phyloP scores from a whole-genome alignment of 2,888 invertebrate species.

The Xylocampa areola region DNA sequence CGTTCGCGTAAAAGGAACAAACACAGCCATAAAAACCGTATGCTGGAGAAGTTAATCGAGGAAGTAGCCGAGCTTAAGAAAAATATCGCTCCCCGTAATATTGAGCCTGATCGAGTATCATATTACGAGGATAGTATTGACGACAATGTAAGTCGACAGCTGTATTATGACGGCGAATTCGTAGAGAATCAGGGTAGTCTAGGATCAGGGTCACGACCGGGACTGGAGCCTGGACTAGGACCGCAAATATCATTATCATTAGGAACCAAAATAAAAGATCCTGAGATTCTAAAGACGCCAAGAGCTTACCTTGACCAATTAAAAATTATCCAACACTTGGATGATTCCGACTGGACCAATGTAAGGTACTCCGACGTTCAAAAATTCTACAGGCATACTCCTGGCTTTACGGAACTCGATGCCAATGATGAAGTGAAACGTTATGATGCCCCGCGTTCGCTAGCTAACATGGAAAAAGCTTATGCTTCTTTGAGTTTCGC shows the following conservation, averaged over 20 bases:
- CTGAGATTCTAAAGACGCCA: background rate
- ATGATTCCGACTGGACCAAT: background rate
- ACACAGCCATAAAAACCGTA: too few relatives aligned
- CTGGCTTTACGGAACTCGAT: slow-evolving; percentile 1
- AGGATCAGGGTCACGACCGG: too few relatives aligned
- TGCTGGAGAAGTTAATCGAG: too few relatives aligned
- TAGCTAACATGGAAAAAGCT: background rate
- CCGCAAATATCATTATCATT: background rate
- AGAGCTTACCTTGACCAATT: background rate
- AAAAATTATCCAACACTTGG: background rate
- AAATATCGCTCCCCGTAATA: too few relatives aligned
- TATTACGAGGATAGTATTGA: too few relatives aligned
- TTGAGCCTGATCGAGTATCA: too few relatives aligned
- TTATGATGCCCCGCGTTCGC: background rate
- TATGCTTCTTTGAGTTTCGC: background rate
- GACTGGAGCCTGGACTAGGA: too few relatives aligned
- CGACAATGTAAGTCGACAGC: too few relatives aligned
- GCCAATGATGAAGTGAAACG: slow-evolving; percentile 1
- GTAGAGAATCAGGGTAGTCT: too few relatives aligned
- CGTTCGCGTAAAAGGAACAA: too few relatives aligned
- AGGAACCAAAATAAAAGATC: background rate
- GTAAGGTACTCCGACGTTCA: background rate
- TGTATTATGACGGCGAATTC: too few relatives aligned
- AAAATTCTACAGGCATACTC: background rate
- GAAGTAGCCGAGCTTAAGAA: too few relatives aligned